phyloP scores from a whole-genome alignment of 2,113 vertebrate species.

The Salvelinus alpinus region DNA sequence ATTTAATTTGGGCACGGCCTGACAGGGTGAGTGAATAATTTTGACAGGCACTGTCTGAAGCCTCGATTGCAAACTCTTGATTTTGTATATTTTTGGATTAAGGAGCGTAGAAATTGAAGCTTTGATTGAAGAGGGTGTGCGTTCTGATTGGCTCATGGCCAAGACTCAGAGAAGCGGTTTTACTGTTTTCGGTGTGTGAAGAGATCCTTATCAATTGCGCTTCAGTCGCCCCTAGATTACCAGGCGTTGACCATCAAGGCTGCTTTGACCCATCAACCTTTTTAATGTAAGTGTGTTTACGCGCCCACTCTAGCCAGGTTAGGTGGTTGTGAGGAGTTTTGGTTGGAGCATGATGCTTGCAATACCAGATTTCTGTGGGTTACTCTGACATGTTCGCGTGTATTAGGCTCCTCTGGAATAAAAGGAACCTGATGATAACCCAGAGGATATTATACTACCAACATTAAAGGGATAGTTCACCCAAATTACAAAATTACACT shows the following conservation, averaged over 20 bases:
- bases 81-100: slow-evolving; percentile 75
- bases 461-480: too few relatives aligned
- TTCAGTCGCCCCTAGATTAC: slow-evolving; percentile 64
- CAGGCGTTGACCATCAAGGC: slow-evolving; percentile 48
- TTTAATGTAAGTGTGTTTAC: too few relatives aligned
- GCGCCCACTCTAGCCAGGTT: too few relatives aligned
- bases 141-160: neutral
- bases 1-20: slow-evolving; percentile 75
- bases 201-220: slow-evolving; percentile 67
- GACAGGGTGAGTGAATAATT: slow-evolving; percentile 80
- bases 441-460: too few relatives aligned
- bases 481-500: too few relatives aligned
- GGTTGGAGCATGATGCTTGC: too few relatives aligned
- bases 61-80: slow-evolving; percentile 72
- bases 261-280: slow-evolving; percentile 48
- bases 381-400: too few relatives aligned
- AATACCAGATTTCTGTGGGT: too few relatives aligned
- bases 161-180: too few relatives aligned
- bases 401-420: too few relatives aligned
- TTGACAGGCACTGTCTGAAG: slow-evolving; percentile 76
- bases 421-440: too few relatives aligned
- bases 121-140: slow-evolving; percentile 13
- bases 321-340: too few relatives aligned
- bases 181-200: slow-evolving; percentile 5
- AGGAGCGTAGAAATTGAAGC: slow-evolving; percentile 63